A percentile compares a stretch with the other conserved stretches of the same genome.
These are phyloP conservation scores for Epinotia brunnichana DNA, from an alignment of 2,888 invertebrate genomes.

Conservation along the genomic window DNA sequence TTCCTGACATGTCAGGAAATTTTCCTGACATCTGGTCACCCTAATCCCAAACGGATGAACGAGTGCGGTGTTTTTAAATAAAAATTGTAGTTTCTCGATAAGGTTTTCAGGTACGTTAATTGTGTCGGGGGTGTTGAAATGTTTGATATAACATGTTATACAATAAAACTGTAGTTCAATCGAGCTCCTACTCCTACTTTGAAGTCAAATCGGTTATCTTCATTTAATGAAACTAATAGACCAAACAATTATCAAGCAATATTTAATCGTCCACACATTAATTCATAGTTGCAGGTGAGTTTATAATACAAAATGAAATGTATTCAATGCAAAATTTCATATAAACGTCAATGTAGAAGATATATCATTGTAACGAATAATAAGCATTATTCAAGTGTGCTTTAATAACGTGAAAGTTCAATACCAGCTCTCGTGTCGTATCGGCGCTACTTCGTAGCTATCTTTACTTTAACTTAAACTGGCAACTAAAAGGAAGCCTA, in stretches of 20 bases:
- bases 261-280: not conserved
- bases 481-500: constrained; percentile 13
- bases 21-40: no score
- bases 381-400: constrained; percentile 25
- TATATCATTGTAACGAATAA: constrained; percentile 25
- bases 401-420: constrained; percentile 33
- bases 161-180: not conserved
- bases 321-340: not conserved
- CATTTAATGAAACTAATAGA: not conserved
- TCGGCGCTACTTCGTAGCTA: constrained; percentile 21
- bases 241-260: not conserved
- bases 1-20: no score
- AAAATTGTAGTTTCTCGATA: no score
- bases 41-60: no score
- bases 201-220: not conserved
- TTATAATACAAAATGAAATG: not conserved
- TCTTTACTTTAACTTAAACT: constrained; percentile 17
- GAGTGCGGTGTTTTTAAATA: no score
- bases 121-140: no score
- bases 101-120: no score
- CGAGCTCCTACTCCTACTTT: not conserved
- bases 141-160: no score
- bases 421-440: constrained; percentile 15
- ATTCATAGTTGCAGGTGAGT: not conserved
- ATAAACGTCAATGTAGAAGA: constrained; percentile 3